Conservation (phyloP, 2,888 invertebrate species). For the Cephus pygmeus region DNA sequence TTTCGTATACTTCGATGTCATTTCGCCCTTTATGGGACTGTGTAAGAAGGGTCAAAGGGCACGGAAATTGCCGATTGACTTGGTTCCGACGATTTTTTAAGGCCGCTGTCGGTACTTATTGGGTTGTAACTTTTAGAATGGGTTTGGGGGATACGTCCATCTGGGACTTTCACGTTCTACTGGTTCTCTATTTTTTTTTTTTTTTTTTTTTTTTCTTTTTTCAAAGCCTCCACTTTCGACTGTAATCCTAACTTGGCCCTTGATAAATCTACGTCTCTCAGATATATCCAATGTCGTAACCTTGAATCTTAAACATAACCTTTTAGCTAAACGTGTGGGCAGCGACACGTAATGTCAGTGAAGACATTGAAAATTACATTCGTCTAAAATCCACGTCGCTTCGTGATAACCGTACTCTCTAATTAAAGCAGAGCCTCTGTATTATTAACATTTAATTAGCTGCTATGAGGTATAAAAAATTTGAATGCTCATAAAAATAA, state of each 20-base stretch:
- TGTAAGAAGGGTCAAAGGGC: neutral
- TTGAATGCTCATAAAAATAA: neutral
- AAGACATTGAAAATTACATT: neutral
- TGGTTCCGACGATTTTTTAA: neutral
- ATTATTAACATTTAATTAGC: neutral
- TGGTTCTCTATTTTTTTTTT: neutral
- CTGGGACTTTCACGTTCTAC: neutral
- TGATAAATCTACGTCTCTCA: neutral
- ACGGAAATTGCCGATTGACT: neutral
- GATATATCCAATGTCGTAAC: neutral
- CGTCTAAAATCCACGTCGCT: neutral
- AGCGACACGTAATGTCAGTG: neutral
- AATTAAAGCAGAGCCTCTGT: neutral
- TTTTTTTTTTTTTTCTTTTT: too few species aligned
- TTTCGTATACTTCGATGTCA: neutral
- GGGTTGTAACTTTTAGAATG: neutral
- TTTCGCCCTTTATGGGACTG: neutral
- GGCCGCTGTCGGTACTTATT: neutral
- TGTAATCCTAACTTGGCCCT: neutral
- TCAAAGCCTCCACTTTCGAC: neutral
- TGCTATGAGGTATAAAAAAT: neutral
- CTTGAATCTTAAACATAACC: neutral
- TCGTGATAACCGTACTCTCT: neutral
- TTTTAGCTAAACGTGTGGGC: neutral
- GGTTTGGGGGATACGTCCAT: neutral